Base-by-base conservation (phyloP, 2,888 invertebrate genomes). In the Drosophila formosana region DNA sequence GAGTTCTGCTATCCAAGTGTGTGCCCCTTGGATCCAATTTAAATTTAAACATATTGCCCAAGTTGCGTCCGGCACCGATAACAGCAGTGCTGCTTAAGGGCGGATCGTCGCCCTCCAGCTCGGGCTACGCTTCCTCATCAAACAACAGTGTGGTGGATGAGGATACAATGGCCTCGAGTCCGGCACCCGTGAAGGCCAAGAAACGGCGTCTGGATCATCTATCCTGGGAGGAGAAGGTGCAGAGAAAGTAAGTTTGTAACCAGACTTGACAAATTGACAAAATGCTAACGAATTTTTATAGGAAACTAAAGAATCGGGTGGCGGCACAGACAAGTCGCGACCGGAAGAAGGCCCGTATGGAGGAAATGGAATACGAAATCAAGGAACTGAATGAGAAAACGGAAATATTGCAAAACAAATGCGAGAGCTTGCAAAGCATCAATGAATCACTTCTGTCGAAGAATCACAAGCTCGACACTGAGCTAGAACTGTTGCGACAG, bases 251-350 rank as follows among this genome's bases (percentile, higher is more conserved):
- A 94, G 96, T 94, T 56, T 11, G n/a, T 3, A 8, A 37, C 8
- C 3, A 25, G 32, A 4, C 9, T 50, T 3, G 7, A 2, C n/a
- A 8, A 18, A 23, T 13, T 13, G 30, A 13, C 53, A 50, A 3
- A 55, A n/a, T 0, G 1, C 0, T 7, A n/a, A 37, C n/a, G 0
- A 37, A 9, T 1, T 1, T 11, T 8, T 60, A 11, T 9, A 98
- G 98, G 92, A 98, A 98, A 93, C 92, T 98, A 85, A 98, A 98
- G 92, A 99, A 99, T 92, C 95, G 99, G 78, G 98, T 99, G 28
- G 99, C 99, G 34, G 99, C 99, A 3, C 99, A 99, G 93, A 98
- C 97, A 51, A 99, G 99, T 0, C 95, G 99, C 60, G 99, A 99
- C 92, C 95, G 98, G 47, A 99, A 99, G 91, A 99, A 99, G 92